phyloP scores from a whole-genome alignment of 2,888 invertebrate genomes.

The Laspeyria flexula region DNA sequence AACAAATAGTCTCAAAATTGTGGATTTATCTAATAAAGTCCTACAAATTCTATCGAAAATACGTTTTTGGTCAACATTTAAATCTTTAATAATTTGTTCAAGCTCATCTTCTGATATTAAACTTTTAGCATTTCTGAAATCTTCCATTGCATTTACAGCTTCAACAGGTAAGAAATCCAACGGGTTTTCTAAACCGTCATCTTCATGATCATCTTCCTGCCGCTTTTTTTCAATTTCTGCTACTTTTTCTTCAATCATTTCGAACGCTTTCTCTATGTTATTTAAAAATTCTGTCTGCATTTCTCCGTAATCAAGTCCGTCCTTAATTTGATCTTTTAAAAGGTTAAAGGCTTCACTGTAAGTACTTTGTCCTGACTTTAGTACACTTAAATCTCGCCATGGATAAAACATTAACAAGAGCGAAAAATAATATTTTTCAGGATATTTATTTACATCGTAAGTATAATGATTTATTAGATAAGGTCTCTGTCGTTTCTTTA shows the following conservation, averaged over 20 bases:
- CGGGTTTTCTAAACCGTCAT: slow-evolving; percentile 35
- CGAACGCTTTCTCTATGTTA: not conserved
- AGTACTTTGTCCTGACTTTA: not conserved
- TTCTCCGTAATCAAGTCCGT: not conserved
- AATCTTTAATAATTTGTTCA: not conserved
- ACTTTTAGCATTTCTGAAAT: slow-evolving; percentile 7
- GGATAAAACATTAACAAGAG: not conserved
- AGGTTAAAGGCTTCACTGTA: not conserved
- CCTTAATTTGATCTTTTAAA: not conserved
- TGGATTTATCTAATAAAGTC: too few species aligned
- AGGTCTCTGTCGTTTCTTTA: not conserved
- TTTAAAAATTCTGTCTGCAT: not conserved
- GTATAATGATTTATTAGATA: not conserved
- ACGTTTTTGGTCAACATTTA: not conserved
- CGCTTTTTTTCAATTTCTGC: slow-evolving; percentile 26
- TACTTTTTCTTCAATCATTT: slow-evolving; percentile 24
- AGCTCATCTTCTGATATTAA: not conserved
- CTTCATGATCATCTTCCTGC: slow-evolving; percentile 22
- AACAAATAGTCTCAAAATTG: not conserved
- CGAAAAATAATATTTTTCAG: not conserved
- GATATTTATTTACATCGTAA: not conserved
- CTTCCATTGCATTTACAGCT: slow-evolving; percentile 39
- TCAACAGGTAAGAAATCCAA: slow-evolving; percentile 35
- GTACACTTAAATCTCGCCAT: not conserved
- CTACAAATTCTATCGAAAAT: not conserved